Base-by-base conservation (phyloP, 2,888 invertebrate genomes). In the Pammene aurita region DNA sequence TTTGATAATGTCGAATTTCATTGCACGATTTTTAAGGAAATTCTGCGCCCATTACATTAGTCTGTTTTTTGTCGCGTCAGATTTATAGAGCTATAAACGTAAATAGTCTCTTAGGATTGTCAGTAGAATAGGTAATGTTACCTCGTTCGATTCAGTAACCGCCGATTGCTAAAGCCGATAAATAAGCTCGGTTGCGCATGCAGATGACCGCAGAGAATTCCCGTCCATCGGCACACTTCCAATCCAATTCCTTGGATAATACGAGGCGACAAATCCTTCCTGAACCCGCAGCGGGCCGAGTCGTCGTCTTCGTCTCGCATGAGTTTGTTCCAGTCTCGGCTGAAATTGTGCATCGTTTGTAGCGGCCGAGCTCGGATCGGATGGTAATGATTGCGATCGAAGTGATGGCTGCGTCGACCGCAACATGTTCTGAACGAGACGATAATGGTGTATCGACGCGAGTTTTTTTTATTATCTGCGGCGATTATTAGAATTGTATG, bases 1-100 rank as follows among this genome's bases (percentile, higher is more conserved):
- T 91, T 87, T 91, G 89, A 90, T 91, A 92, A 90, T 88, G 87
- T 84, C 77, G 77, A 87, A 86, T 89, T 89, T 88, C 84, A 89
- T 85, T 89, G 88, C 81, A 82, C 84, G 84, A 86, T 86, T 89
- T 86, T 87, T 85, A 83, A 83, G 84, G 81, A 84, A 84, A 86
- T 79, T 80, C 76, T 78, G 80, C 73, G 78, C 76, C 80, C 75
- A 79, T 88, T 84, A 82, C 76, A 78, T 80, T 76, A 76, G 78
- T 75, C 81, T 84, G 83, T 80, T 85, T 87, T 86, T 79, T 84
- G 79, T 83, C 82, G 78, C 72, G 79, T 80, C 74, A 71, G 72
- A 69, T 76, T 77, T 75, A 76, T 76, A 72, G 75, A 68, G 65
- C 71, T 73, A 52, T 71, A 65, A 63, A 61, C 65, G 61, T 60